Percentiles rank a stretch among this genome's conserved stretches.
Conservation (phyloP, 2,888 invertebrate genomes). For the Sinodicranocentrus sp. region DNA sequence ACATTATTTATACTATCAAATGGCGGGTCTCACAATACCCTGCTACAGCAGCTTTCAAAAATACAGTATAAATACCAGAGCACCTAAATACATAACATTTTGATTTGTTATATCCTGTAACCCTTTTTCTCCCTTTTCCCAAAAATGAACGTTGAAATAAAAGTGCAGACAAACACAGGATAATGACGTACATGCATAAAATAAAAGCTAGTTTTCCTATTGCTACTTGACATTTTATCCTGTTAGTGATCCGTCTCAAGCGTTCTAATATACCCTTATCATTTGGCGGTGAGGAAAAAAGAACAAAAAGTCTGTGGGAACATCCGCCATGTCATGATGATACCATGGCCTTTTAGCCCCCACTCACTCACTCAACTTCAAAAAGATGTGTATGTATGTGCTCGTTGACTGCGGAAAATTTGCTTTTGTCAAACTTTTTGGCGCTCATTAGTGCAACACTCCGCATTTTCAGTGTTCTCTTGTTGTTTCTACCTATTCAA, state of each 20-base stretch:
- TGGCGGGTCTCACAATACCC: too few relatives aligned
- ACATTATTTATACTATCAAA: too few relatives aligned
- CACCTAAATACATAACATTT: too few relatives aligned
- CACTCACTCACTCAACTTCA: not conserved
- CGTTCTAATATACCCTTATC: not conserved
- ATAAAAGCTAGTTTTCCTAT: too few relatives aligned
- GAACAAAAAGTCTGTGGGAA: not conserved
- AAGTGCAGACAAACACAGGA: not conserved
- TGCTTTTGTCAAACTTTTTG: not conserved
- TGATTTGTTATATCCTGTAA: too few relatives aligned
- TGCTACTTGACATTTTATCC: not conserved
- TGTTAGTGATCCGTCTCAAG: not conserved
- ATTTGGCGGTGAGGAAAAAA: not conserved
- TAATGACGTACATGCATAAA: not conserved
- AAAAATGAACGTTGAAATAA: not conserved
- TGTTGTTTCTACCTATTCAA: too few relatives aligned
- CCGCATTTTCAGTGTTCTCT: too few relatives aligned
- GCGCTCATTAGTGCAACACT: not conserved
- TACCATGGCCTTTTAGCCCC: not conserved
- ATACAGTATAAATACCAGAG: too few relatives aligned
- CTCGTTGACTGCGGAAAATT: not conserved
- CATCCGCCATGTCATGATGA: not conserved
- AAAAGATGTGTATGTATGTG: too few relatives aligned
- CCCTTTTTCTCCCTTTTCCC: not conserved
- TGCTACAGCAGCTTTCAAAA: too few relatives aligned